Conservation (phyloP, 2,113 vertebrate species). For the Saguinus midas region DNA sequence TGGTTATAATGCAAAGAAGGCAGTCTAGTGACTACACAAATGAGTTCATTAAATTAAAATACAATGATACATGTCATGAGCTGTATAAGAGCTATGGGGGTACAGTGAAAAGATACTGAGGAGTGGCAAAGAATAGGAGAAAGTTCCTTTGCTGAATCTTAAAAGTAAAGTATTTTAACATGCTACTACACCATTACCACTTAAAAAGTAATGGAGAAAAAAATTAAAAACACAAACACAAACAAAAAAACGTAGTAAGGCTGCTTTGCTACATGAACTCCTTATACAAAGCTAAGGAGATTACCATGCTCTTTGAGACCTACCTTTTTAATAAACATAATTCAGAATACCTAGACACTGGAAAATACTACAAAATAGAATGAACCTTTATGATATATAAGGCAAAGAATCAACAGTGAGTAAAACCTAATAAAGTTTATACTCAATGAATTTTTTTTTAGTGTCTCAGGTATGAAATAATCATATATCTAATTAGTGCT, state of each 20-base stretch:
- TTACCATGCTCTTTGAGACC: not conserved
- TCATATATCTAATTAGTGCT: not conserved
- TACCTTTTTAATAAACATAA: not conserved
- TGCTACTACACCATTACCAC: not conserved
- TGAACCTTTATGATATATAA: not conserved
- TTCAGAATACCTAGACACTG: not conserved
- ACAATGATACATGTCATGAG: not conserved
- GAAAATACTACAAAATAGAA: not conserved
- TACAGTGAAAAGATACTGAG: not conserved
- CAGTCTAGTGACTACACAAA: not conserved
- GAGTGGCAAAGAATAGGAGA: not conserved
- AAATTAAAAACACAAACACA: not conserved
- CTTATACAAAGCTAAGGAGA: not conserved
- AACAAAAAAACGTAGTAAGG: not conserved
- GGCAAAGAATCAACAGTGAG: not conserved
- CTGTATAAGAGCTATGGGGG: not conserved
- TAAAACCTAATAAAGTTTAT: conserved; percentile 18
- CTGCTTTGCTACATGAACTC: not conserved
- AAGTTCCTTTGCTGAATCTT: not conserved
- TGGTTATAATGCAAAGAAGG: not conserved
- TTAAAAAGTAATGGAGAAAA: not conserved
- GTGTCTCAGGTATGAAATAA: not conserved
- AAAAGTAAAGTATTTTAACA: not conserved
- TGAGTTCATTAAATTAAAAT: not conserved
- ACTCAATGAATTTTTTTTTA: not conserved